Base-by-base conservation (phyloP, 2,888 invertebrate species). In the Crioceris asparagi region DNA sequence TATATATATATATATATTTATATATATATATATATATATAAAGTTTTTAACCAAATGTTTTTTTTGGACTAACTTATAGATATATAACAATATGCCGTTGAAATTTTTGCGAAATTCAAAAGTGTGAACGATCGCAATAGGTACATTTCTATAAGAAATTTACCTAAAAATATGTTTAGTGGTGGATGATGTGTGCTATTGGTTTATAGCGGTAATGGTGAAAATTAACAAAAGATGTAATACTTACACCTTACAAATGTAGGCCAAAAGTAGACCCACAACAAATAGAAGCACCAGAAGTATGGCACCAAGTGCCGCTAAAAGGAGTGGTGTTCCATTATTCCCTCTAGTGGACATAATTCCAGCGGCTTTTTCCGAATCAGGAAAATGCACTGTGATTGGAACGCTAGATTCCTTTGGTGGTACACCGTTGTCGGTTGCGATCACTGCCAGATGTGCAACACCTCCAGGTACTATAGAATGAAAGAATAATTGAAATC, bases 351-450 rank as follows among this genome's bases (percentile, higher is more conserved):
- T 39, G 33, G 50, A 44, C 15, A 45, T 47, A 29, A 61, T 54
- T 23, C 59, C 59, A 33, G 58, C 53, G 21, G 63, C 54, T 31
- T 62, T 62, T 26, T 59, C 61, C 1, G 68, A 39, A 40, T 63
- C 67, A 19, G 54, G 64, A 64, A 79, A 73, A 54, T 75, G 77
- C 29, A 81, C 75, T 11, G 74, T 70, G 40, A 82, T 72, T 2
- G 80, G 80, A 29, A 79, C 79, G 0, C 75, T 77, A 4, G 77
- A 73, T 65, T 78, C 82, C 58, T 83, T 64, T 0, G 88, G 83
- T n/a, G 91, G 91, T 14, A 72, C 69, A 11, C 91, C 92, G 10
- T 80, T 81, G 63, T 91, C 92, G 0, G 77, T 77, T 15, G 90
- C 92, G 31, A 85, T 79, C 25, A 85, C 88, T 29, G 85, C 76